A percentile compares a stretch with the other conserved stretches of the same genome.
These are phyloP conservation scores for Periophthalmodon schlosseri DNA, from an alignment of 2,113 vertebrate genomes.

Conservation along the genomic window DNA sequence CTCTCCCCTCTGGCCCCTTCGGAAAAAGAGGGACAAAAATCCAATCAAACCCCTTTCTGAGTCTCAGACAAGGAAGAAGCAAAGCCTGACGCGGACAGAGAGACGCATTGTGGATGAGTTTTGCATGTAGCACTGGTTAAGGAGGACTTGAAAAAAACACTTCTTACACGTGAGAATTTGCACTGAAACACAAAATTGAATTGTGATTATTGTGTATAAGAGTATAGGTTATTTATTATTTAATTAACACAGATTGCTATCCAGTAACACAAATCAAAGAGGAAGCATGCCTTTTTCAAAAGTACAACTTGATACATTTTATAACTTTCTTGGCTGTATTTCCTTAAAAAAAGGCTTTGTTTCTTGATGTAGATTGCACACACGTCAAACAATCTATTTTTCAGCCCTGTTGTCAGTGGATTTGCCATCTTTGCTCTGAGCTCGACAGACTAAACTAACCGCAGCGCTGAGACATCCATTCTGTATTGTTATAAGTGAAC, in stretches of 20 bases:
- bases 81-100: slow-evolving; percentile 76
- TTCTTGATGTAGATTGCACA: slow-evolving; percentile 77
- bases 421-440: slow-evolving; percentile 66
- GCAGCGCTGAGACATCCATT: slow-evolving; percentile 63
- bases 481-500: slow-evolving; percentile 75
- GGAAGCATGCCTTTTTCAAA: slow-evolving; percentile 78
- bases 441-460: slow-evolving; percentile 56
- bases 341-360: slow-evolving; percentile 76
- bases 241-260: slow-evolving; percentile 66
- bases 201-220: slow-evolving; percentile 63
- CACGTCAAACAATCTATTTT: slow-evolving; percentile 75
- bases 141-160: slow-evolving; percentile 70
- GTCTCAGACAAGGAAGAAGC: slow-evolving; percentile 79
- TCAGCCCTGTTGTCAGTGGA: slow-evolving; percentile 70
- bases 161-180: slow-evolving; percentile 69
- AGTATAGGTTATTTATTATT: slow-evolving; percentile 71
- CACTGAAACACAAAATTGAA: slow-evolving; percentile 71
- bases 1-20: slow-evolving; percentile 28
- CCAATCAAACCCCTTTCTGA: slow-evolving; percentile 73
- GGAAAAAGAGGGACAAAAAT: slow-evolving; percentile 46
- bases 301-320: slow-evolving; percentile 75
- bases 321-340: slow-evolving; percentile 72
- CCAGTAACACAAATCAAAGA: slow-evolving; percentile 47
- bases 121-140: slow-evolving; percentile 66
- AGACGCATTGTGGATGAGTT: slow-evolving; percentile 56